Conservation (phyloP, 1,140 invertebrate genomes). For the Diplogasteroides magnus region DNA sequence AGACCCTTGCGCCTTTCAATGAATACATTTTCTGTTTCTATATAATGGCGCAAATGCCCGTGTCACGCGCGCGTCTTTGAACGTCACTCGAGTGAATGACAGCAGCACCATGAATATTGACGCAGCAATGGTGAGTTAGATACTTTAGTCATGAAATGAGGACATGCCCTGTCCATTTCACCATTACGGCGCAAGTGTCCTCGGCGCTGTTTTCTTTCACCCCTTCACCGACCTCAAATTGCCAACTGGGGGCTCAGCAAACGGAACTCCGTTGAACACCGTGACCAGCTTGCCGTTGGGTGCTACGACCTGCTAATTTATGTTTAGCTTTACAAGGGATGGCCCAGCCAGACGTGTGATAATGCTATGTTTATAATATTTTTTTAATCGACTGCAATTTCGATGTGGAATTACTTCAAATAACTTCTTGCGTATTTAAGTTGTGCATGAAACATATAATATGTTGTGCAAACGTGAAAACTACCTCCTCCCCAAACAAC, state of each 20-base stretch:
- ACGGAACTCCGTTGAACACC: constrained; percentile 54
- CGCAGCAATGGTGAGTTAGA: too few species aligned
- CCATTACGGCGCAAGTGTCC: background rate
- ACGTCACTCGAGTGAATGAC: too few species aligned
- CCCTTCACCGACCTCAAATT: constrained; percentile 16
- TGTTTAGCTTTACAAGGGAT: background rate
- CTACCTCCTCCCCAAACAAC: constrained; percentile 39
- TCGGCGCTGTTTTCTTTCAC: background rate
- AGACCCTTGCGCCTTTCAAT: too few species aligned
- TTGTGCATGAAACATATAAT: background rate
- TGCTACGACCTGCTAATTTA: constrained; percentile 11
- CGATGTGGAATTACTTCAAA: background rate
- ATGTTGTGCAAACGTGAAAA: background rate
- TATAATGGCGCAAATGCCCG: too few species aligned
- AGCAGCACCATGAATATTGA: too few species aligned
- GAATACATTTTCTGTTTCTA: too few species aligned
- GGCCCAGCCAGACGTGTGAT: too few species aligned
- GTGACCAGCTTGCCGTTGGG: constrained; percentile 44
- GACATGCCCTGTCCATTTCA: too few species aligned
- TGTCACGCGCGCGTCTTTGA: too few species aligned
- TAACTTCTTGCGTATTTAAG: background rate
- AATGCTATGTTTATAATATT: background rate
- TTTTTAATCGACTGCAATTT: background rate
- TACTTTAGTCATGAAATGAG: too few species aligned
- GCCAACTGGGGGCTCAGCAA: constrained; percentile 55